Evolutionary conservation across 2,888 invertebrate genomes (phyloP).

Genomic region (Melanotus villosus): DNA sequence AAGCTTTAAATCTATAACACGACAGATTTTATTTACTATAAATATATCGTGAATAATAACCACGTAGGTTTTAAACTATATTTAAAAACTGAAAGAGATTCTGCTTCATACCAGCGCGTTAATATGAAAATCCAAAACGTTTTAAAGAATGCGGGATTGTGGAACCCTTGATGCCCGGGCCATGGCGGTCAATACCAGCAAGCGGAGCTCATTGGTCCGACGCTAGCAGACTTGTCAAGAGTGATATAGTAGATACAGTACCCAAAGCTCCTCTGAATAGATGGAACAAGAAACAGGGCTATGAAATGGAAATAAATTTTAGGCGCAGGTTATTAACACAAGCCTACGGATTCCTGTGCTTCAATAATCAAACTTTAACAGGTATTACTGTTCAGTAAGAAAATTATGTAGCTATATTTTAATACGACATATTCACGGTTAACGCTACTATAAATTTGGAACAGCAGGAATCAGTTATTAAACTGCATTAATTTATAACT

Average conservation of each 20-base stretch:
- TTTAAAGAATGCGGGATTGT: conserved; percentile 40
- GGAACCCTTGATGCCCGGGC: conserved; percentile 55
- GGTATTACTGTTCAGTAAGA: background rate
- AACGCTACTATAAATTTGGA: conserved; percentile 6
- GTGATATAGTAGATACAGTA: conserved; percentile 55
- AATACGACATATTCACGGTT: background rate
- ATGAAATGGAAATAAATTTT: conserved; percentile 37
- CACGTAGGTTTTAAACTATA: too few relatives aligned
- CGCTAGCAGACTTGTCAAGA: conserved; percentile 56
- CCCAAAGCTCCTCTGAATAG: conserved; percentile 47
- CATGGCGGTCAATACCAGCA: conserved; percentile 62
- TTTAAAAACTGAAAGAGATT: too few relatives aligned
- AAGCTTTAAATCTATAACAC: too few relatives aligned
- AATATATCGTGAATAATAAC: too few relatives aligned
- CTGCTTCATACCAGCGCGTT: background rate
- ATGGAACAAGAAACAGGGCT: conserved; percentile 37
- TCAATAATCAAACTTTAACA: background rate
- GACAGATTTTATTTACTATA: too few relatives aligned
- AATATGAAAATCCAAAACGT: conserved; percentile 17
- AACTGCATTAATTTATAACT: conserved; percentile 11
- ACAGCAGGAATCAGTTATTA: conserved; percentile 10
- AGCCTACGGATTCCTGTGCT: background rate
- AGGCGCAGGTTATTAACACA: background rate
- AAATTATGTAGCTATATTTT: background rate
- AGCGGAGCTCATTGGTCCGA: conserved; percentile 61